Percentiles rank a stretch among this genome's conserved stretches.
phyloP scores from a whole-genome alignment of 35 echinoderm and acorn worm genomes.

The Apostichopus japonicus region DNA sequence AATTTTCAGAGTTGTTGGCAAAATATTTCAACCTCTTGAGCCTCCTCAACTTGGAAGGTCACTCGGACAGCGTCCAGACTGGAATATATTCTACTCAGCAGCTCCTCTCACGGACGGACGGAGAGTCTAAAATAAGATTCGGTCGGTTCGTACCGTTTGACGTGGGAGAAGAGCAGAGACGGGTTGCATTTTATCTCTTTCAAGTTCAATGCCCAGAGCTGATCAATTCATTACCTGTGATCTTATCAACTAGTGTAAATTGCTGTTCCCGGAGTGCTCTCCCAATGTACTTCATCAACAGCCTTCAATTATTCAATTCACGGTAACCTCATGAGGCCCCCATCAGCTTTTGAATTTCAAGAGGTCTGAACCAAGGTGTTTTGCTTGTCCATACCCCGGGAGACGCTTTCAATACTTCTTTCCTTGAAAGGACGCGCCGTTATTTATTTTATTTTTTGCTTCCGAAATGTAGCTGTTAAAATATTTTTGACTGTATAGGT shows the following conservation, averaged over 20 bases:
- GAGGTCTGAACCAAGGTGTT: conserved; percentile 3
- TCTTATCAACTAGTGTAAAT: conserved; percentile 43
- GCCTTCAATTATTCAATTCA: conserved; percentile 31
- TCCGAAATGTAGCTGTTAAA: not conserved
- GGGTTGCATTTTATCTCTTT: not conserved
- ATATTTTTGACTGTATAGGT: not conserved
- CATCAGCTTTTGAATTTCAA: conserved; percentile 35
- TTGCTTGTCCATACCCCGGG: not conserved
- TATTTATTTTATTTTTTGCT: not conserved
- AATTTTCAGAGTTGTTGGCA: too few species aligned
- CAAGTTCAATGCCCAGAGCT: conserved; percentile 19
- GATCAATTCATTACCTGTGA: conserved; percentile 27
- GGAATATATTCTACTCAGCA: too few species aligned
- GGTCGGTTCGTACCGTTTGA: too few species aligned
- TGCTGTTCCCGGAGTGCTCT: not conserved
- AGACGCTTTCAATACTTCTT: conserved; percentile 5
- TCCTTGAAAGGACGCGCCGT: not conserved
- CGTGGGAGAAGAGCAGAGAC: not conserved
- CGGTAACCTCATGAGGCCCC: not conserved
- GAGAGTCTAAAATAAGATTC: too few species aligned
- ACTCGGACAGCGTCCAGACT: too few species aligned
- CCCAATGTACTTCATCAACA: not conserved
- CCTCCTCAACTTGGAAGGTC: not conserved
- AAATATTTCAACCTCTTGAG: not conserved
- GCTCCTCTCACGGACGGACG: too few species aligned